Evolutionary conservation across 2,113 vertebrate species (phyloP).

Genomic region (Otis tarda): DNA sequence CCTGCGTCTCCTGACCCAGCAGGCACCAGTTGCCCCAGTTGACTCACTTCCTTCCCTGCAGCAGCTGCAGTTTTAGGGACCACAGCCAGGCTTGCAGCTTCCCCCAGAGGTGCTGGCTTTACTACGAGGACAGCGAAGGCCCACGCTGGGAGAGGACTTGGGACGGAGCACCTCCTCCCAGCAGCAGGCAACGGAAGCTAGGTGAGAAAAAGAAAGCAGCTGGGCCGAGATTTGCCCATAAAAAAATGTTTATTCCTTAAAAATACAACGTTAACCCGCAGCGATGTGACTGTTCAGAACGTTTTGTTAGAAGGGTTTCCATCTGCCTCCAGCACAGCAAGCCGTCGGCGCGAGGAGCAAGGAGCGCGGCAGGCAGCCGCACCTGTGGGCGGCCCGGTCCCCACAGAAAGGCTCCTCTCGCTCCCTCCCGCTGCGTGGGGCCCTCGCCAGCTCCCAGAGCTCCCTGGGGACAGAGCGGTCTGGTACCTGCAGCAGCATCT

Average conservation of each 20-base stretch:
- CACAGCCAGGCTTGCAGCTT: no score
- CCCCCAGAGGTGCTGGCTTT: no score
- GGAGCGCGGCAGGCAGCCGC: background rate
- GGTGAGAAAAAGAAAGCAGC: background rate
- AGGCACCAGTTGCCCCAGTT: background rate
- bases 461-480: background rate
- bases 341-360: background rate
- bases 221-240: constrained; percentile 14
- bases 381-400: background rate
- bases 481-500: background rate
- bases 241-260: constrained; percentile 72
- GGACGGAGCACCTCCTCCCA: no score
- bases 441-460: background rate
- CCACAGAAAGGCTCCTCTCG: background rate
- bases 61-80: no score
- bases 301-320: background rate
- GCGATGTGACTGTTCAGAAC: constrained; percentile 5
- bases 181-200: no score
- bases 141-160: no score
- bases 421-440: background rate
- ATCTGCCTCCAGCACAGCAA: background rate
- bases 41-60: no score
- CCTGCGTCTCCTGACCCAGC: background rate
- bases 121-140: background rate
- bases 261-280: constrained; percentile 68